phyloP scores from a whole-genome alignment of 2,113 vertebrate genomes.

The Caloenas nicobarica region DNA sequence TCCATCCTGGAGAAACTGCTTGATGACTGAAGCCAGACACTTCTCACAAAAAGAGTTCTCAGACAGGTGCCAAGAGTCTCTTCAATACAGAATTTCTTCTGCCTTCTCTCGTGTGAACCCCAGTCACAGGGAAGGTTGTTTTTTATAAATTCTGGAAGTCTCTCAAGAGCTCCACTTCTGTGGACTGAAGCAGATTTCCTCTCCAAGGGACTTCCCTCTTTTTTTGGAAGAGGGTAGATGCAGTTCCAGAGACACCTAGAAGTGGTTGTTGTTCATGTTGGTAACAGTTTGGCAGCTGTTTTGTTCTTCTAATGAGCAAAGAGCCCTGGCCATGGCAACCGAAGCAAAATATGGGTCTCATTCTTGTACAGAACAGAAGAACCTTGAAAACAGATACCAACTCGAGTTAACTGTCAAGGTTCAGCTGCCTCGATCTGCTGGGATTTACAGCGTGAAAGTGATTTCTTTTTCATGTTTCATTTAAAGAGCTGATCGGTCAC shows the following conservation, averaged over 20 bases:
- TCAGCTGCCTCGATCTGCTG: background rate
- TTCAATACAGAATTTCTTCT: background rate
- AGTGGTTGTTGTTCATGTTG: background rate
- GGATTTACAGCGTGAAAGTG: background rate
- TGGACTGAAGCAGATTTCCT: background rate
- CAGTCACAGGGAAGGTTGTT: background rate
- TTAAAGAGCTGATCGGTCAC: background rate
- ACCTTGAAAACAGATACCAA: background rate
- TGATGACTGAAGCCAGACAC: background rate
- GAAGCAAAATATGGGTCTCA: background rate
- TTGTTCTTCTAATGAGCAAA: background rate
- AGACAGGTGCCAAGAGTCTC: background rate
- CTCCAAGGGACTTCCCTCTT: background rate
- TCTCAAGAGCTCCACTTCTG: background rate
- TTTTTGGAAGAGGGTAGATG: background rate
- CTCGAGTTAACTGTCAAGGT: background rate
- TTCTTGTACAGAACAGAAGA: background rate
- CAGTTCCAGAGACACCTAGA: background rate
- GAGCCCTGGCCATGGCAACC: background rate
- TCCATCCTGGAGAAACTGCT: background rate
- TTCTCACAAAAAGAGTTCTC: background rate
- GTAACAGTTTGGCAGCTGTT: background rate
- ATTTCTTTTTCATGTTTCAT: background rate
- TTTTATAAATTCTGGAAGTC: background rate
- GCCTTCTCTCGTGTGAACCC: background rate